Percentiles rank a stretch among this genome's conserved stretches.
Evolutionary conservation across 2,113 vertebrate species (phyloP).

Genomic region (Cavia porcellus): DNA sequence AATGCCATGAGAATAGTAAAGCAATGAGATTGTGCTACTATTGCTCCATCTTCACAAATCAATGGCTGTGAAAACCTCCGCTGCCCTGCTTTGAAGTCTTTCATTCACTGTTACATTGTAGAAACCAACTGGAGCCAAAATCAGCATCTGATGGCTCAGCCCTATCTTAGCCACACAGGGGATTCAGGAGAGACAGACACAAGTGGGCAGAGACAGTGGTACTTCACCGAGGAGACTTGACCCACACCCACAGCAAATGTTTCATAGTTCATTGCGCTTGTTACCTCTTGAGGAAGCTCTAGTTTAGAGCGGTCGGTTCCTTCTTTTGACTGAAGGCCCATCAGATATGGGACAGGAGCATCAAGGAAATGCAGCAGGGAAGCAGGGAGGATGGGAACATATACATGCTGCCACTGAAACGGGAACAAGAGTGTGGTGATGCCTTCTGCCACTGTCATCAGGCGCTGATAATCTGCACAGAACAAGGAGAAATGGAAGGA

Average conservation of each 20-base stretch:
- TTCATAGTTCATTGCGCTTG: neutral
- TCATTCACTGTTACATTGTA: neutral
- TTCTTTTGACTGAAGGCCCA: slow-evolving; percentile 97
- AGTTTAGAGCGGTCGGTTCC: slow-evolving; percentile 96
- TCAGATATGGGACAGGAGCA: slow-evolving; percentile 97
- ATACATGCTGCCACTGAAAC: slow-evolving; percentile 99
- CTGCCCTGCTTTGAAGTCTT: neutral
- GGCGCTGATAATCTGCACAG: slow-evolving; percentile 94
- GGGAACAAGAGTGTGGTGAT: slow-evolving; percentile 96
- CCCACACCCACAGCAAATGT: slow-evolving; percentile 44
- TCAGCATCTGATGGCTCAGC: neutral
- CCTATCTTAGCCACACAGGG: neutral
- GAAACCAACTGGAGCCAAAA: neutral
- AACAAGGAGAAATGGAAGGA: slow-evolving; percentile 52
- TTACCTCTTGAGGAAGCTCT: slow-evolving; percentile 98
- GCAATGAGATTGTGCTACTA: neutral
- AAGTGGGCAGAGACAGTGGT: neutral
- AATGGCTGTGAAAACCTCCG: neutral
- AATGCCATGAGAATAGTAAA: slow-evolving; percentile 33
- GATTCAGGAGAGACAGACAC: neutral
- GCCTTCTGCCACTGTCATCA: slow-evolving; percentile 97
- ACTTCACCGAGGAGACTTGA: neutral
- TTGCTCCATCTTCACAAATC: slow-evolving; percentile 14
- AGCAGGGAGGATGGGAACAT: slow-evolving; percentile 96
- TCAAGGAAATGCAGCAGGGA: slow-evolving; percentile 97